Evolutionary conservation across 1,140 invertebrate genomes (phyloP).

Genomic region (Drosophila bifasciata): DNA sequence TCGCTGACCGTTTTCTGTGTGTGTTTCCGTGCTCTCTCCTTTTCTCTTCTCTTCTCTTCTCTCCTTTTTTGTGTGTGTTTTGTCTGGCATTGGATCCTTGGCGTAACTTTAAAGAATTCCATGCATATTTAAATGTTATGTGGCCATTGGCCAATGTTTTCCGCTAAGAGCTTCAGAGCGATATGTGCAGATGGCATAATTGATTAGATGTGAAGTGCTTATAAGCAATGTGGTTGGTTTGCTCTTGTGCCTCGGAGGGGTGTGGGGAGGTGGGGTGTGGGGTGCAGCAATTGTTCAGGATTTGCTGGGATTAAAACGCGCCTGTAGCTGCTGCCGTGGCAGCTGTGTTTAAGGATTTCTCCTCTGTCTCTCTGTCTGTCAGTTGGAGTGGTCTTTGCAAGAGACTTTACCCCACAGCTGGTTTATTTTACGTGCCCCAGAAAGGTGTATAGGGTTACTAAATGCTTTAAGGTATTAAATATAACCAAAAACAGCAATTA

Average conservation of each 20-base stretch:
- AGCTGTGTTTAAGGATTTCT: constrained; percentile 35
- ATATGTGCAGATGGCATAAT: constrained; percentile 78
- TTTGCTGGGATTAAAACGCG: constrained; percentile 30
- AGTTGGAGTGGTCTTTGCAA: constrained; percentile 31
- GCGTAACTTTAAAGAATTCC: constrained; percentile 62
- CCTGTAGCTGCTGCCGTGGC: constrained; percentile 28
- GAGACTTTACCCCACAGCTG: constrained; percentile 40
- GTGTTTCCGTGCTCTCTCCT: constrained; percentile 35
- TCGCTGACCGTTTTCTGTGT: constrained; percentile 24
- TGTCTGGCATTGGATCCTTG: constrained; percentile 5
- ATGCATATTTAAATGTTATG: constrained; percentile 81
- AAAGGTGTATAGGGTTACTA: no score
- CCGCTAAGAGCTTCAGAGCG: constrained; percentile 36
- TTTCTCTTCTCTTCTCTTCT: no score
- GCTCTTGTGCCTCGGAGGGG: not conserved
- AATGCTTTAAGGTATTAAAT: no score
- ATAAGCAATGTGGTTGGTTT: constrained; percentile 47
- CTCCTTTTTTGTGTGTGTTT: not conserved
- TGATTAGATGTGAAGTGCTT: constrained; percentile 80
- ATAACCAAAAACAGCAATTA: no score
- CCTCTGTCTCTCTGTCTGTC: constrained; percentile 21
- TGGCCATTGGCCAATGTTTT: constrained; percentile 65
- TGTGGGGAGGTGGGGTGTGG: no score
- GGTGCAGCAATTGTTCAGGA: constrained; percentile 21
- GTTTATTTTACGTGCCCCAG: constrained; percentile 25